phyloP scores from a whole-genome alignment of 2,888 invertebrate genomes.

The Holacanthella duospinosa region DNA sequence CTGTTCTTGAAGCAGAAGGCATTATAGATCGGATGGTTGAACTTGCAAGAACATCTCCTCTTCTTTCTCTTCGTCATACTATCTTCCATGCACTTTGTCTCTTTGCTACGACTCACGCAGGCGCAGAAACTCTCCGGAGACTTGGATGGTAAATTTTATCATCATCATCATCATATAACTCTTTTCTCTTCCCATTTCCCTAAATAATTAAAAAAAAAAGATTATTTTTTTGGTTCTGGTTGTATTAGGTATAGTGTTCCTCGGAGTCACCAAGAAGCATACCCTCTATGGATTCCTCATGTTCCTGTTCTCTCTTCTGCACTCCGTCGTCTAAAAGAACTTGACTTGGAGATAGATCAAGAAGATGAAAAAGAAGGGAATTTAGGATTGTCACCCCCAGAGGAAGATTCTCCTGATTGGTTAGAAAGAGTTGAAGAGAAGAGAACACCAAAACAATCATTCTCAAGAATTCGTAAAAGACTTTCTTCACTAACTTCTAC shows the following conservation, averaged over 20 bases:
- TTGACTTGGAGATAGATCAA: not conserved
- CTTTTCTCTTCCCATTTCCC: no score
- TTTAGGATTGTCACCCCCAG: slow-evolving; percentile 15
- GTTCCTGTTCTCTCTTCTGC: not conserved
- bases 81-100: slow-evolving; percentile 80
- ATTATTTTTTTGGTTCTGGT: no score
- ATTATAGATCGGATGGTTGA: slow-evolving; percentile 48
- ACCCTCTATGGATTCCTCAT: slow-evolving; percentile 26
- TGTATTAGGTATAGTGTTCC: no score
- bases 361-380: not conserved
- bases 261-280: slow-evolving; percentile 33
- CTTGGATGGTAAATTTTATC: slow-evolving; percentile 50
- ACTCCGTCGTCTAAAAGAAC: not conserved
- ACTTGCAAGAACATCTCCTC: slow-evolving; percentile 66
- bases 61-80: slow-evolving; percentile 80
- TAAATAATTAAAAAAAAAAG: no score
- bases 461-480: not conserved
- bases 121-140: slow-evolving; percentile 65
- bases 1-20: slow-evolving; percentile 54
- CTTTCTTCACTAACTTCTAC: slow-evolving; percentile 3
- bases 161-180: no score
- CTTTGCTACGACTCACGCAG: slow-evolving; percentile 69
- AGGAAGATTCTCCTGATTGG: slow-evolving; percentile 8
- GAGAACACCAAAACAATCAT: not conserved
- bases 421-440: not conserved